These are phyloP conservation scores for Temnothorax rugatulus DNA, from an alignment of 2,888 invertebrate species.

Conservation along the genomic window DNA sequence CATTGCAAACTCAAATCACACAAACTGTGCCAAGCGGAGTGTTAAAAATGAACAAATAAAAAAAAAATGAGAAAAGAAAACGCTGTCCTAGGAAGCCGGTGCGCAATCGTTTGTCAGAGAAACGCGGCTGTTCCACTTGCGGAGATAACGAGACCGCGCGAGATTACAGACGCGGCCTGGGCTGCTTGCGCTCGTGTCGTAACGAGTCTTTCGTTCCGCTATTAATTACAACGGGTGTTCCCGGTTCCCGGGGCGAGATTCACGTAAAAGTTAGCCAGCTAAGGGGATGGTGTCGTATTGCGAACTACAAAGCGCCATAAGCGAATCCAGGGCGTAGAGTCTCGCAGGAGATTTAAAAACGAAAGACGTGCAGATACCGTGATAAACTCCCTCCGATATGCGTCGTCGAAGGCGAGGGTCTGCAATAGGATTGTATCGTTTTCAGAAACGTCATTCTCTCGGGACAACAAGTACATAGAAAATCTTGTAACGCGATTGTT, in stretches of 20 bases:
- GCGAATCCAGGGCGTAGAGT: conserved; percentile 17
- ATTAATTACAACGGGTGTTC: conserved; percentile 4
- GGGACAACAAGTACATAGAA: not conserved
- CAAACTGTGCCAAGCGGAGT: conserved; percentile 75
- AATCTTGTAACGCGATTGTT: not conserved
- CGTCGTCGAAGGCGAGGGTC: conserved; percentile 17
- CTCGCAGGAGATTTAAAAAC: conserved; percentile 20
- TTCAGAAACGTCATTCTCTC: not conserved
- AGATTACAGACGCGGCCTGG: not conserved
- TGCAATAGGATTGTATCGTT: not conserved
- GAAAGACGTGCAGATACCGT: conserved; percentile 58
- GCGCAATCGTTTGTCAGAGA: conserved; percentile 25
- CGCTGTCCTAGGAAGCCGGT: conserved; percentile 38
- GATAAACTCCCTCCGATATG: conserved; percentile 64
- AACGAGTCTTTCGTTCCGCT: not conserved
- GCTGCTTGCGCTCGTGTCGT: conserved; percentile 16
- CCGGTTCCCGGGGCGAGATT: not conserved
- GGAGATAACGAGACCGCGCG: not conserved
- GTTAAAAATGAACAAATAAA: conserved; percentile 64
- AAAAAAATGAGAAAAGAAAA: not conserved
- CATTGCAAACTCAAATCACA: conserved; percentile 75
- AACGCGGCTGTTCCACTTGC: conserved; percentile 15
- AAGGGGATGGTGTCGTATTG: not conserved
- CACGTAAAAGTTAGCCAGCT: not conserved
- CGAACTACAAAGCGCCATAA: conserved; percentile 38